phyloP scores from a whole-genome alignment of 2,888 invertebrate species.

The Thereva nobilitata region DNA sequence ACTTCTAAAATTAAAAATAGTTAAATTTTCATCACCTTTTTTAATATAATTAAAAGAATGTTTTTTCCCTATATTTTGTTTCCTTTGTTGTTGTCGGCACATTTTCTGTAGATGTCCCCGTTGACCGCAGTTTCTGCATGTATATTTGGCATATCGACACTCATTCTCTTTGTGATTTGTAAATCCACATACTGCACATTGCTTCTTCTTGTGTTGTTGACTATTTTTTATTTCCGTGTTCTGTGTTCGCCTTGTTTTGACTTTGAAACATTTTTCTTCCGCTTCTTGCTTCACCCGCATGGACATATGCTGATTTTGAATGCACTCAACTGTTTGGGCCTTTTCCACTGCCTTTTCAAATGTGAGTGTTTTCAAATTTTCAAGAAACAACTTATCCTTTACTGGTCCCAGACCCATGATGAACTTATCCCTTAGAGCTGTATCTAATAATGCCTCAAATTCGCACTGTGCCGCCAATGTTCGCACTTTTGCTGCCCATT shows the following conservation, averaged over 20 bases:
- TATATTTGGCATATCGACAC: slow-evolving; percentile 38
- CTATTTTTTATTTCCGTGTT: too few relatives aligned
- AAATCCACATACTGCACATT: slow-evolving; percentile 37
- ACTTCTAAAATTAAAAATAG: slow-evolving; percentile 2
- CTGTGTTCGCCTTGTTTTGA: too few relatives aligned
- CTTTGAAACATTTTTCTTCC: too few relatives aligned
- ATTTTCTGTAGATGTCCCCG: slow-evolving; percentile 42
- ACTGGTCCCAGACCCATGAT: slow-evolving; percentile 34
- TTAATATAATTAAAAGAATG: slow-evolving; percentile 1
- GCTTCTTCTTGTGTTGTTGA: slow-evolving; percentile 9
- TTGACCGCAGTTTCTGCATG: slow-evolving; percentile 37
- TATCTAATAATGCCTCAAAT: slow-evolving; percentile 24
- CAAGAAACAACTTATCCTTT: slow-evolving; percentile 39
- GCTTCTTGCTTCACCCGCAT: too few relatives aligned
- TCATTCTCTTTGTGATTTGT: slow-evolving; percentile 29
- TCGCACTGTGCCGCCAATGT: slow-evolving; percentile 28
- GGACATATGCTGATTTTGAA: slow-evolving; percentile 38
- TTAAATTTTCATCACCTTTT: slow-evolving; percentile 1
- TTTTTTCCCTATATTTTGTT: background rate
- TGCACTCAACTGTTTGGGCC: slow-evolving; percentile 37
- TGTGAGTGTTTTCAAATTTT: slow-evolving; percentile 28
- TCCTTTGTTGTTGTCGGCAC: slow-evolving; percentile 10
- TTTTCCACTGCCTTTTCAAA: slow-evolving; percentile 39
- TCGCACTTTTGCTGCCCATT: slow-evolving; percentile 36
- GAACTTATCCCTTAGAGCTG: slow-evolving; percentile 32